phyloP scores from a whole-genome alignment of 2,797 vertebrate genomes.

The Lagocephalus sceleratus region DNA sequence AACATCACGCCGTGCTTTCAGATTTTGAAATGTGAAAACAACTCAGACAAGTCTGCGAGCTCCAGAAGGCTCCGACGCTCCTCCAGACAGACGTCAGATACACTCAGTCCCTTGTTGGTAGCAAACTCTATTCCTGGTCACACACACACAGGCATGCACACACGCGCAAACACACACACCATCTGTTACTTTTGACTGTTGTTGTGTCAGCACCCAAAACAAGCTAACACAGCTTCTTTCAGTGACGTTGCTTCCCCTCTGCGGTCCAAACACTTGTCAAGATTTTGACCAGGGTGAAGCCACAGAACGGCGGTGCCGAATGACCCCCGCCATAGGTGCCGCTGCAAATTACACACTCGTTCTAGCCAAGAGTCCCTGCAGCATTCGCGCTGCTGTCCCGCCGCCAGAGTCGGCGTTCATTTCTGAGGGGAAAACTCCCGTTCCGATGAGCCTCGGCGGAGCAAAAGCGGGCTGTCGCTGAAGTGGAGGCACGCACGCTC shows the following conservation, averaged over 20 bases:
- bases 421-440: no score
- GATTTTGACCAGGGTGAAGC: conserved; percentile 49
- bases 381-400: conserved; percentile 6
- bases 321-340: conserved; percentile 51
- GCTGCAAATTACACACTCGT: conserved; percentile 41
- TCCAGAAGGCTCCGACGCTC: conserved; percentile 5
- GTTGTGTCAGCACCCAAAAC: conserved; percentile 67
- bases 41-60: background rate
- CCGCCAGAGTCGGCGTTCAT: background rate
- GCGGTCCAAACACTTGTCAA: conserved; percentile 56
- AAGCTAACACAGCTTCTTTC: conserved; percentile 54
- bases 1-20: background rate
- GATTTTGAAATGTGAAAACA: background rate
- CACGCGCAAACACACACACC: conserved; percentile 28
- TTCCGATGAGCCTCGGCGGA: no score
- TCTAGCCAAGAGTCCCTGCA: conserved; percentile 32
- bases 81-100: conserved; percentile 11
- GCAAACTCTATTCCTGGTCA: conserved; percentile 29
- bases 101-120: conserved; percentile 21
- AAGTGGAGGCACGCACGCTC: conserved; percentile 5
- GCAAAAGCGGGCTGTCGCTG: no score
- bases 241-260: conserved; percentile 22
- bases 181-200: conserved; percentile 64
- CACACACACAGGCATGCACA: conserved; percentile 12
- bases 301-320: conserved; percentile 48